Conservation (phyloP, 1,140 invertebrate genomes). For the Armadillidium nasatum region DNA sequence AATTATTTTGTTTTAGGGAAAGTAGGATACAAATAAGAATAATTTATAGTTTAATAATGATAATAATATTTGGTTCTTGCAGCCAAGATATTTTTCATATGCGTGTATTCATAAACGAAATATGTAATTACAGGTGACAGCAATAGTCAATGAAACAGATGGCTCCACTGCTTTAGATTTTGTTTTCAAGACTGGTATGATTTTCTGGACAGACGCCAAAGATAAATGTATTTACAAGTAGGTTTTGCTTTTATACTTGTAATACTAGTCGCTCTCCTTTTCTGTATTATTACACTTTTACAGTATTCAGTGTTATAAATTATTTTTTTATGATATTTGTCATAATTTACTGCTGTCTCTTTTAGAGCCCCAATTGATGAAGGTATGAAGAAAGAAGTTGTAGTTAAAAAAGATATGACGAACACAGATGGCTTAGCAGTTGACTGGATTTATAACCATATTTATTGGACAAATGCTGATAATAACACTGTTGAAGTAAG, state of each 20-base stretch:
- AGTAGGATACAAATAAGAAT: no score
- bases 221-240: constrained; percentile 85
- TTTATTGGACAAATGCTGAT: constrained; percentile 73
- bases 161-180: constrained; percentile 80
- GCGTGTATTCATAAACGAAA: no score
- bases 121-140: constrained; percentile 58
- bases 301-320: no score
- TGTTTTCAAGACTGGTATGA: constrained; percentile 81
- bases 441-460: constrained; percentile 93
- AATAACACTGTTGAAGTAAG: constrained; percentile 50
- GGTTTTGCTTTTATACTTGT: constrained; percentile 43
- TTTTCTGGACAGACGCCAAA: constrained; percentile 90
- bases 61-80: no score
- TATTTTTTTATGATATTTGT: no score
- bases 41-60: no score
- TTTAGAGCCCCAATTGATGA: constrained; percentile 80
- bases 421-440: constrained; percentile 90
- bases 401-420: constrained; percentile 74
- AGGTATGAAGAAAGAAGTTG: constrained; percentile 72
- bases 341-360: not conserved
- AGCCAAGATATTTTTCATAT: no score
- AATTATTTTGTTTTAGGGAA: no score
- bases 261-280: no score
- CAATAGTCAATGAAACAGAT: constrained; percentile 78
- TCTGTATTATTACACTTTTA: no score